Evolutionary conservation across 2,888 invertebrate species (phyloP).

Genomic region (Rhorus exstirpatorius): DNA sequence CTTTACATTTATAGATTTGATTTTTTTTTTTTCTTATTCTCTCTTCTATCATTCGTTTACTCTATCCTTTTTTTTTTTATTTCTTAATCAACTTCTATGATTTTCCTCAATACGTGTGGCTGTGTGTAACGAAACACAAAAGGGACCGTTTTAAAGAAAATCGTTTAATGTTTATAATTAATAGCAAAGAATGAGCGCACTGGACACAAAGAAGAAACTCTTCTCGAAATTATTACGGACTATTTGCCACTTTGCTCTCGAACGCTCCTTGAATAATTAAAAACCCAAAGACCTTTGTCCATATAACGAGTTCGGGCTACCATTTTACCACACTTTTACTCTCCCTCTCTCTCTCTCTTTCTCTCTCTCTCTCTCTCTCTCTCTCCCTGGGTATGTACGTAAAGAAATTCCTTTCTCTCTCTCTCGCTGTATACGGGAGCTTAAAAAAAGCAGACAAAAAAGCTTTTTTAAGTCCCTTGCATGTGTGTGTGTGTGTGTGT

Average conservation of each 20-base stretch:
- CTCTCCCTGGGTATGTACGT: too few relatives aligned
- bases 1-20: too few relatives aligned
- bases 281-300: constrained; percentile 12
- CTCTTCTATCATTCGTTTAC: too few relatives aligned
- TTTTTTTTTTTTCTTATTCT: too few relatives aligned
- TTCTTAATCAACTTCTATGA: too few relatives aligned
- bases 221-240: constrained; percentile 8
- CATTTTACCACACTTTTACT: constrained; percentile 9
- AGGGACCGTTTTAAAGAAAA: background rate
- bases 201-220: background rate
- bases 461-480: constrained; percentile 12
- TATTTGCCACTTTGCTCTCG: constrained; percentile 17
- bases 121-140: background rate
- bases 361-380: background rate
- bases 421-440: constrained; percentile 20
- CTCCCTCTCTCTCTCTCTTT: background rate
- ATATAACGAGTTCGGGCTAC: constrained; percentile 22
- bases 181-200: constrained; percentile 5
- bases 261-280: constrained; percentile 41
- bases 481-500: constrained; percentile 52
- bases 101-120: too few relatives aligned
- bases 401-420: constrained; percentile 22
- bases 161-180: constrained; percentile 5
- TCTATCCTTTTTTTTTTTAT: too few relatives aligned
- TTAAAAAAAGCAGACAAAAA: constrained; percentile 43